Percentiles rank a stretch among this genome's conserved stretches.
Evolutionary conservation across 2,797 vertebrate genomes (phyloP).

Genomic region (Hylomyscus alleni): DNA sequence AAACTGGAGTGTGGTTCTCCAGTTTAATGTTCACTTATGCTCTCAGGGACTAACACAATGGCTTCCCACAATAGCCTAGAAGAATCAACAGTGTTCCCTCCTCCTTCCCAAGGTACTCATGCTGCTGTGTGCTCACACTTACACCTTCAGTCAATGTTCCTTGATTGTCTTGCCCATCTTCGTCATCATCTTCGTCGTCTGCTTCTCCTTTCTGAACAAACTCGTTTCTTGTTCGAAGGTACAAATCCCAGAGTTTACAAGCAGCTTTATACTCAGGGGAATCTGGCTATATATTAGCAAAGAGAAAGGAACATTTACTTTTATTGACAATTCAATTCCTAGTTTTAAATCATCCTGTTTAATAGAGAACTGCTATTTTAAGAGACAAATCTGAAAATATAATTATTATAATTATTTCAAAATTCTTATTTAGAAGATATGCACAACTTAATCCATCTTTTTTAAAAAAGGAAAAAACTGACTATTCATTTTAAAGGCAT

Average conservation of each 20-base stretch:
- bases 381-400: conserved; percentile 39
- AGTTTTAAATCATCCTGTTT: conserved; percentile 44
- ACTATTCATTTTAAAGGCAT: conserved; percentile 40
- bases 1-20: background rate
- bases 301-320: conserved; percentile 48
- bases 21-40: background rate
- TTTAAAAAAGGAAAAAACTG: background rate
- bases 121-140: conserved; percentile 77
- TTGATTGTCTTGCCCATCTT: conserved; percentile 93
- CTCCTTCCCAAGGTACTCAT: background rate
- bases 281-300: conserved; percentile 91
- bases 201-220: conserved; percentile 98
- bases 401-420: conserved; percentile 42
- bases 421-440: conserved; percentile 34
- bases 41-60: background rate
- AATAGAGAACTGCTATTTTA: conserved; percentile 26
- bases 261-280: conserved; percentile 97
- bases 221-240: conserved; percentile 97
- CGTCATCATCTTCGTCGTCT: conserved; percentile 97
- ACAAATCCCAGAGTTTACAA: conserved; percentile 99
- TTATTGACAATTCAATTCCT: conserved; percentile 35
- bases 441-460: background rate
- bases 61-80: background rate
- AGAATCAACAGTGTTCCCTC: background rate
- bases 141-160: conserved; percentile 94